Percentiles rank a stretch among this genome's conserved stretches.
phyloP scores from a whole-genome alignment of 2,113 vertebrate genomes.

The Oplegnathus fasciatus region DNA sequence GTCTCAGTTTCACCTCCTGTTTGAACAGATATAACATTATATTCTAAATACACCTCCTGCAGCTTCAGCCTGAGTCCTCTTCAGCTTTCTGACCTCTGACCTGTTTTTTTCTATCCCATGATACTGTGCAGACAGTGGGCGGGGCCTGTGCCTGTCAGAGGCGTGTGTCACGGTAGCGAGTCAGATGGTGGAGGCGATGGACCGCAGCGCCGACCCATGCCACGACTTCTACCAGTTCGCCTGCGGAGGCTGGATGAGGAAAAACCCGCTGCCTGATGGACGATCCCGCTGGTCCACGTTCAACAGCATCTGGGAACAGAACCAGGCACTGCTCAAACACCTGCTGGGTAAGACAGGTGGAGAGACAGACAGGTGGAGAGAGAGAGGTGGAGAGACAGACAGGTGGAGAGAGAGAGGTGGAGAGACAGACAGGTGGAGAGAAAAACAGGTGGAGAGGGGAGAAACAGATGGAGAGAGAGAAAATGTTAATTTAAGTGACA shows the following conservation, averaged over 20 bases:
- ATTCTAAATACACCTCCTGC: not conserved
- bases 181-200: constrained; percentile 94
- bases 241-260: constrained; percentile 95
- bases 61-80: not conserved
- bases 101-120: not conserved
- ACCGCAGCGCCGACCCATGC: constrained; percentile 90
- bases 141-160: constrained; percentile 90
- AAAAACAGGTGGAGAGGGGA: no score
- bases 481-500: not conserved
- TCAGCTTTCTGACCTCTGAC: not conserved
- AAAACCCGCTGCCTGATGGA: constrained; percentile 94
- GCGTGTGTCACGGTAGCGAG: constrained; percentile 93
- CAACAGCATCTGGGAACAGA: constrained; percentile 98
- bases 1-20: no score
- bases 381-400: not conserved
- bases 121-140: constrained; percentile 84
- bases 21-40: not conserved
- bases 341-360: constrained; percentile 87
- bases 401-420: not conserved
- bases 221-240: constrained; percentile 98
- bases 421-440: not conserved
- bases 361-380: not conserved
- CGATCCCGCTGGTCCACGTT: constrained; percentile 98
- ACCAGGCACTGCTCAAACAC: constrained; percentile 97
- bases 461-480: not conserved